Conservation (phyloP, 2,113 vertebrate species). For the Catharus minimus region DNA sequence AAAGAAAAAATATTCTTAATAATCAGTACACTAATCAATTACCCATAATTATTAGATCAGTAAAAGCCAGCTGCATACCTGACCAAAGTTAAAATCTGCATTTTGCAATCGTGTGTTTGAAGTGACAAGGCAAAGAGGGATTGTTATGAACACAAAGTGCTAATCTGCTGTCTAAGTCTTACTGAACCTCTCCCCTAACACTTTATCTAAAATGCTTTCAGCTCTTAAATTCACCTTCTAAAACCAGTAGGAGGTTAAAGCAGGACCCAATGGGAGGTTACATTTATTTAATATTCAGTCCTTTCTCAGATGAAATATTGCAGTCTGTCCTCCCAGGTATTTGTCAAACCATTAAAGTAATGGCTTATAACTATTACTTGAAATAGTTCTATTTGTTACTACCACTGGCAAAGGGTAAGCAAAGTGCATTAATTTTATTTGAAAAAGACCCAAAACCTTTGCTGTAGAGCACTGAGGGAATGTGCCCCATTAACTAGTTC, state of each 20-base stretch:
- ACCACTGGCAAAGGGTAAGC: conserved; percentile 78
- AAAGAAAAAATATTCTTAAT: conserved; percentile 34
- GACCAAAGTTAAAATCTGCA: conserved; percentile 65
- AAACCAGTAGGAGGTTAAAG: conserved; percentile 78
- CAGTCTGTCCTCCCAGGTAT: conserved; percentile 77
- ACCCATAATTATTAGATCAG: neutral
- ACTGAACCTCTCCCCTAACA: conserved; percentile 68
- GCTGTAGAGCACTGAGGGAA: conserved; percentile 29
- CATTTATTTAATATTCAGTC: conserved; percentile 82
- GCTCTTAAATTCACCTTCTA: conserved; percentile 75
- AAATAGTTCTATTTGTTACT: conserved; percentile 79
- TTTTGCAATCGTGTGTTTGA: conserved; percentile 61
- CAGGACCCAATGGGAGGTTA: conserved; percentile 75
- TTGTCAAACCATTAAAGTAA: conserved; percentile 81
- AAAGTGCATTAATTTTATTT: conserved; percentile 77
- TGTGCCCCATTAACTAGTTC: conserved; percentile 59
- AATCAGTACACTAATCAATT: neutral
- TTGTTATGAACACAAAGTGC: conserved; percentile 67
- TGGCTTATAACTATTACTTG: conserved; percentile 78
- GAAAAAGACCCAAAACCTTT: conserved; percentile 69
- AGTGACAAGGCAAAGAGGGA: conserved; percentile 67
- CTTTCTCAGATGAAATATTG: conserved; percentile 78
- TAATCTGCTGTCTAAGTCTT: conserved; percentile 70
- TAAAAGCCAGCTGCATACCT: neutral
- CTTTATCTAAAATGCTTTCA: conserved; percentile 77